These are phyloP conservation scores for Orthonyx spaldingii DNA, from an alignment of 2,113 vertebrate species.

Conservation along the genomic window DNA sequence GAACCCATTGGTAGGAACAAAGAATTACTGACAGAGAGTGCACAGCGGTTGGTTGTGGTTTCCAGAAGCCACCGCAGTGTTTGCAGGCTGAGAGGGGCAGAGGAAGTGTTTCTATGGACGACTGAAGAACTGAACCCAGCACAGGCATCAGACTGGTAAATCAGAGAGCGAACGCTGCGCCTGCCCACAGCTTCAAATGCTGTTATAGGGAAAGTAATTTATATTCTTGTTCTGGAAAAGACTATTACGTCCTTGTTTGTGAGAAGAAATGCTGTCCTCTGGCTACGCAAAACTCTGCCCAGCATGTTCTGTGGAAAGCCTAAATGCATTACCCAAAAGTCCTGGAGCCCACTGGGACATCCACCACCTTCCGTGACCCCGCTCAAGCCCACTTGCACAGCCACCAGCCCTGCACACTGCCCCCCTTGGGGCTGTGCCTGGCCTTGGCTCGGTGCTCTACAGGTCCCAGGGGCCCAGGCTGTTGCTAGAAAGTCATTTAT, in stretches of 20 bases:
- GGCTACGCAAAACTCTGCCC: not conserved
- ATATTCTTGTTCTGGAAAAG: not conserved
- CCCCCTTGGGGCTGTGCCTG: not conserved
- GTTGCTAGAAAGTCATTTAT: not conserved
- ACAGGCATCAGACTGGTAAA: not conserved
- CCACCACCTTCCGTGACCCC: not conserved
- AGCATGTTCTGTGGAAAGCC: not conserved
- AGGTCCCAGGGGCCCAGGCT: not conserved
- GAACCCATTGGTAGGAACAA: fast-evolving
- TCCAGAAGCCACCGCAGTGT: not conserved
- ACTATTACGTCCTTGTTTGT: not conserved
- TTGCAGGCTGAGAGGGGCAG: not conserved
- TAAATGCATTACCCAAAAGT: not conserved
- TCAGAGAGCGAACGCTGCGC: fast-evolving
- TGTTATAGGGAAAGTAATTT: not conserved
- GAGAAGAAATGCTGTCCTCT: not conserved
- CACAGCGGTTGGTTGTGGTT: not conserved
- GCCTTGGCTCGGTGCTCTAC: not conserved
- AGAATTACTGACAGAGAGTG: not conserved
- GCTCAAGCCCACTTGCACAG: not conserved
- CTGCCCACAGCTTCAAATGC: not conserved
- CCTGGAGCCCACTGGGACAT: not conserved
- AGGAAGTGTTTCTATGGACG: not conserved
- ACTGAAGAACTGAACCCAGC: not conserved
- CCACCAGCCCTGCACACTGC: not conserved